Conservation (phyloP, 2,797 vertebrate genomes). For the Hephaestus fuliginosus region DNA sequence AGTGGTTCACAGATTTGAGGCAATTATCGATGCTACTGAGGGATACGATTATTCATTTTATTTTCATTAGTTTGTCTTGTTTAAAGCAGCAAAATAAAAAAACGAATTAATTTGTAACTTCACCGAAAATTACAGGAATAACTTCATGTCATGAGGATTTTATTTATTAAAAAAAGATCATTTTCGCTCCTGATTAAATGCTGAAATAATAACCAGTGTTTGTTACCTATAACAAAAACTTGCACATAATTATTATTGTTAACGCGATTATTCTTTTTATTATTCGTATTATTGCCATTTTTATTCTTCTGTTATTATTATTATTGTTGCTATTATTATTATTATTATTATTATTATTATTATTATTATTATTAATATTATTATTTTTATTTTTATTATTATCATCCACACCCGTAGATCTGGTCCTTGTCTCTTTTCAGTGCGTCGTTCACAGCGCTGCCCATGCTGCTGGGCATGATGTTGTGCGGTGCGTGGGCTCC, state of each 20-base stretch:
- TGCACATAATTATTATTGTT: too few relatives aligned
- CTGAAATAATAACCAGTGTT: too few relatives aligned
- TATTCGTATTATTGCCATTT: too few relatives aligned
- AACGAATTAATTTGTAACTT: not conserved
- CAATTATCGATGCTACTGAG: not conserved
- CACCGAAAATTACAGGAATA: not conserved
- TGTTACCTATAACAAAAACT: too few relatives aligned
- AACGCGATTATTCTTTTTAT: too few relatives aligned
- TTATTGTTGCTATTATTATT: too few relatives aligned
- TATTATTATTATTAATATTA: not conserved
- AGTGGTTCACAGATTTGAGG: not conserved
- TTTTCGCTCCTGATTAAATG: too few relatives aligned
- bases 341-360: not conserved
- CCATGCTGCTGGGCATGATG: conserved; percentile 93
- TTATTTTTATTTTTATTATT: not conserved
- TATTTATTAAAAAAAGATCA: too few relatives aligned
- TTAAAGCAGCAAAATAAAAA: not conserved
- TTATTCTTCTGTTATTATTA: too few relatives aligned
- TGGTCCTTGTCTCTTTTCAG: conserved; percentile 97
- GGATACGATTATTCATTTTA: too few relatives aligned
- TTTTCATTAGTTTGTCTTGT: not conserved
- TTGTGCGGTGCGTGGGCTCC: conserved; percentile 93
- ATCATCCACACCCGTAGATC: conserved; percentile 91
- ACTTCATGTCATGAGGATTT: too few relatives aligned
- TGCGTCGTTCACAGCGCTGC: conserved; percentile 93